These are phyloP conservation scores for Puma concolor DNA, from an alignment of 2,113 vertebrate genomes.

Conservation along the genomic window DNA sequence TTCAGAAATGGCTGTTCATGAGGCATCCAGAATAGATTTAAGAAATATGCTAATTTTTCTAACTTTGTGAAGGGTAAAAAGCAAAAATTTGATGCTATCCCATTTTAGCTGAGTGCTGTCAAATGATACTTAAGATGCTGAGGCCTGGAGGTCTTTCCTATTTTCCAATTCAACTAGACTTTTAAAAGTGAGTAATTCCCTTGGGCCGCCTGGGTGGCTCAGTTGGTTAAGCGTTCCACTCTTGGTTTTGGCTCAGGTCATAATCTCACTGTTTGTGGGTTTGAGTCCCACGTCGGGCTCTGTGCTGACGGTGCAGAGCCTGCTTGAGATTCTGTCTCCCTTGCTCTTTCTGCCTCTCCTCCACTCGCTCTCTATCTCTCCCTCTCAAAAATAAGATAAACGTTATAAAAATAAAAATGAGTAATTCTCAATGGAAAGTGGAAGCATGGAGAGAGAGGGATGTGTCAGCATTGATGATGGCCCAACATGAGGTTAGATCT, in stretches of 20 bases:
- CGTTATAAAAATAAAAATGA: background rate
- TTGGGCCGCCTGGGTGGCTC: too few relatives aligned
- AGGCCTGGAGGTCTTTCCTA: background rate
- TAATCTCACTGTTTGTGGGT: too few relatives aligned
- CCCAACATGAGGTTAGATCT: background rate
- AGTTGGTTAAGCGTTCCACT: too few relatives aligned
- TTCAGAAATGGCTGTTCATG: conserved; percentile 29
- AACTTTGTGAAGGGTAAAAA: background rate
- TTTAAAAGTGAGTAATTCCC: background rate
- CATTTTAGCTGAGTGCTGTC: background rate
- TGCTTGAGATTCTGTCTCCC: too few relatives aligned
- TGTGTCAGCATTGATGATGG: background rate
- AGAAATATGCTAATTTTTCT: background rate
- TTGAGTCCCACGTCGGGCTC: too few relatives aligned
- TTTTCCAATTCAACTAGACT: background rate
- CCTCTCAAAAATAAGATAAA: too few relatives aligned
- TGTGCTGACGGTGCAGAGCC: too few relatives aligned
- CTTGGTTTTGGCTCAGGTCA: too few relatives aligned
- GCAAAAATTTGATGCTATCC: background rate
- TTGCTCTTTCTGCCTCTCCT: too few relatives aligned
- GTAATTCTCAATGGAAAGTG: background rate
- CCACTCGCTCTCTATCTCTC: too few relatives aligned
- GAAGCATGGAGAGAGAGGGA: background rate
- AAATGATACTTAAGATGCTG: background rate
- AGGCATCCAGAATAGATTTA: background rate